These are phyloP conservation scores for Eupithecia centaureata DNA, from an alignment of 2,888 invertebrate genomes.

Conservation along the genomic window DNA sequence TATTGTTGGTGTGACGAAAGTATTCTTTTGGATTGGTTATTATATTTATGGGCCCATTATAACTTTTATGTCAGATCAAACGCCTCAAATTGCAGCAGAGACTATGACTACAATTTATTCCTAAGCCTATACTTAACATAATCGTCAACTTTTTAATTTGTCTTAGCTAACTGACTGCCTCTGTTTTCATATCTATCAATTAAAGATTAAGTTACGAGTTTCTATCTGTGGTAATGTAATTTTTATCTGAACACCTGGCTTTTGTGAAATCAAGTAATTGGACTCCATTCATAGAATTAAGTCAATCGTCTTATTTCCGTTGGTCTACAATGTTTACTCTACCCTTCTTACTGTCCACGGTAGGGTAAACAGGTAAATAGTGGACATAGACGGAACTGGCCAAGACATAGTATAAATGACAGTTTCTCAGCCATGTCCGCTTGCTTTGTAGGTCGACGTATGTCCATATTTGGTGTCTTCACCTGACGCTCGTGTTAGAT, in stretches of 20 bases:
- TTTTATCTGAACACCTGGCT: background rate
- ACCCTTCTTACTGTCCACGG: constrained; percentile 69
- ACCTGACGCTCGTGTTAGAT: constrained; percentile 71
- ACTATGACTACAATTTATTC: background rate
- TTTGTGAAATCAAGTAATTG: constrained; percentile 47
- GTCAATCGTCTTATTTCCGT: constrained; percentile 43
- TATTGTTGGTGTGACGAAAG: background rate
- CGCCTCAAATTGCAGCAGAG: background rate
- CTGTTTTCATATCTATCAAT: background rate
- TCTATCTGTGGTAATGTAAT: background rate
- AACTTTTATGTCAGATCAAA: background rate
- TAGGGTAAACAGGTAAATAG: constrained; percentile 73
- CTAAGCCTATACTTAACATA: background rate
- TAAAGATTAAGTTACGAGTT: background rate
- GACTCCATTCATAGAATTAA: constrained; percentile 46
- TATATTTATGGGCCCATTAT: background rate
- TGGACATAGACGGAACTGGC: constrained; percentile 71
- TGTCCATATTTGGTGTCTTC: constrained; percentile 68
- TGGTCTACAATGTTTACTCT: constrained; percentile 46
- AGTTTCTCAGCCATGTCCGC: constrained; percentile 55
- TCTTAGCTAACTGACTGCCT: background rate
- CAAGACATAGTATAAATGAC: background rate
- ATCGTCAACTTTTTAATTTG: background rate
- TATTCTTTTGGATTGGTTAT: background rate
- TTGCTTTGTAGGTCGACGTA: constrained; percentile 67